phyloP scores from a whole-genome alignment of 2,888 invertebrate species.

The Lucinisca nassula region DNA sequence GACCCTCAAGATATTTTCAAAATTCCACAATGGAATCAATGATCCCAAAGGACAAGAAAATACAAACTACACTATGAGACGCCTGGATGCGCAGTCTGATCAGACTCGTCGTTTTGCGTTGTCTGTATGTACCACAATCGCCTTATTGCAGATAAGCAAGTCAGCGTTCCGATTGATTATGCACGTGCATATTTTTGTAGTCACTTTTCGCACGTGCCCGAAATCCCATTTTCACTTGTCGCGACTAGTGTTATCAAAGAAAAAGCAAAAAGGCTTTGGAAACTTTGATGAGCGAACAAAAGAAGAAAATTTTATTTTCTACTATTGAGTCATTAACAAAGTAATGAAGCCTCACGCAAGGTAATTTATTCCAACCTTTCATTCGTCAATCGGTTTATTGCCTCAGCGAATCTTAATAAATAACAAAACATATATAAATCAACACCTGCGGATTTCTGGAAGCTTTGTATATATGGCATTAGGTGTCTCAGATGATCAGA shows the following conservation, averaged over 20 bases:
- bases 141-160: no score
- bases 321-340: neutral
- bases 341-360: neutral
- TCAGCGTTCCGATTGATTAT: no score
- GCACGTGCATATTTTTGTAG: no score
- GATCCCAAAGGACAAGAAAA: no score
- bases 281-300: neutral
- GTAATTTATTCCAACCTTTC: neutral
- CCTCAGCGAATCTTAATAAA: neutral
- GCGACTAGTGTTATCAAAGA: neutral
- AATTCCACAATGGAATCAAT: no score
- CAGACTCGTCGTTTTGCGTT: no score
- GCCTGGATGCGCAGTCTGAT: no score
- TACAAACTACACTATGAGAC: no score
- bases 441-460: neutral
- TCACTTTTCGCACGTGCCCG: no score
- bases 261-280: neutral
- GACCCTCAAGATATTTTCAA: no score
- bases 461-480: neutral
- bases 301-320: neutral
- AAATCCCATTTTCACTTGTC: no score
- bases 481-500: neutral
- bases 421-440: neutral
- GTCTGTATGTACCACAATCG: no score
- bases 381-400: neutral